Evolutionary conservation across 2,888 invertebrate genomes (phyloP).

Genomic region (Athalia rosae): DNA sequence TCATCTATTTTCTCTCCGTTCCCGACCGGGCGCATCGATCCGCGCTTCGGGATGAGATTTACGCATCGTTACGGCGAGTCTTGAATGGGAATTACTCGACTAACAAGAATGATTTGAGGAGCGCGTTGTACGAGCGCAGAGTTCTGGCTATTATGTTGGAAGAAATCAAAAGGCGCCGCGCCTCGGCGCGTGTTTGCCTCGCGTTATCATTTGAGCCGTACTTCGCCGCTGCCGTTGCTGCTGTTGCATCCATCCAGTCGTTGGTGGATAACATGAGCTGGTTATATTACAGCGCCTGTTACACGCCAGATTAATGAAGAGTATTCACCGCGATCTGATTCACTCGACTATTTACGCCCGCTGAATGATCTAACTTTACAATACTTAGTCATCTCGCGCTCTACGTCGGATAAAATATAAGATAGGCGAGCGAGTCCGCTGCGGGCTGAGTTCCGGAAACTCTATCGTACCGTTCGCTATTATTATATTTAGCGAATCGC

Average conservation of each 20-base stretch:
- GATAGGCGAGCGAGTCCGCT: neutral
- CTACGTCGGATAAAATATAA: conserved; percentile 5
- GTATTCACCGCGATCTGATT: conserved; percentile 35
- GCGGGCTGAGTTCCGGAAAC: neutral
- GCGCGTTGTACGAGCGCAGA: neutral
- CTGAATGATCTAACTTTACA: conserved; percentile 40
- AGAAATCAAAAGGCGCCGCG: no score
- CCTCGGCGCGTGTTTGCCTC: no score
- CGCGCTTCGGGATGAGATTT: neutral
- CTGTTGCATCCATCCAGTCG: neutral
- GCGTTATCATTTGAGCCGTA: no score
- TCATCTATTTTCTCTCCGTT: no score
- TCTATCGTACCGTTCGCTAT: neutral
- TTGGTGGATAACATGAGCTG: neutral
- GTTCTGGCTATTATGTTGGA: no score
- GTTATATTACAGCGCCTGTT: neutral
- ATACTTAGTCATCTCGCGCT: conserved; percentile 35
- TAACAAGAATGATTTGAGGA: conserved; percentile 10
- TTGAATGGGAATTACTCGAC: neutral
- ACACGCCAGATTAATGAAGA: conserved; percentile 18
- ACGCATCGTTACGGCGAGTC: neutral
- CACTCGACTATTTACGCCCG: conserved; percentile 33
- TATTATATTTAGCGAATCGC: conserved; percentile 22
- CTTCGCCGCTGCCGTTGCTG: neutral
- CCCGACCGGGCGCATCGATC: no score